Base-by-base conservation (phyloP, 2,113 vertebrate genomes). In the Enhydra lutris region DNA sequence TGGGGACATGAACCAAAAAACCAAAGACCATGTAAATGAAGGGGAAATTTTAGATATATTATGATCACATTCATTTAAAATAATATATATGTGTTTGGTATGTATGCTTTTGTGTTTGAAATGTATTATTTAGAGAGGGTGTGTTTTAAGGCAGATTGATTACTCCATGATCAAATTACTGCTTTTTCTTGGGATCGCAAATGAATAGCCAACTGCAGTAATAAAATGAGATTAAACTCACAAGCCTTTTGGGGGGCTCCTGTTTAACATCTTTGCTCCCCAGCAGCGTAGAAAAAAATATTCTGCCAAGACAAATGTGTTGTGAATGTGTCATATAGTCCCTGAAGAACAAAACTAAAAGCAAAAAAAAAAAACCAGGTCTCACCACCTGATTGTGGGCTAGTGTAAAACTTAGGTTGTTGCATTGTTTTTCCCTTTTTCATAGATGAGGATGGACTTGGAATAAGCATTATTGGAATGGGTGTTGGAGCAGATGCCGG, bases 381-480 rank as follows among this genome's bases (percentile, higher is more conserved):
- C 52, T 91, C 23, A 13, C 12, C 34, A 74, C 23, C 36, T 69
- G 42, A 76, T 71, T 81, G 12, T 20, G 18, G 61, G 34, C 10
- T 17, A 94, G 14, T 90, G 1, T 86, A 63, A 94, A 93, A 69
- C 59, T 6, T 91, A 94, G 87, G 1, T 67, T 94, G 81, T 91
- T 97, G 15, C 4, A 3, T 20, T 7, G 31, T 82, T 69, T 97
- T 91, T 20, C 47, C 42, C 95, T 34, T 63, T 98, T 98, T 97
- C 96, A 67, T 98, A 99, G 99, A 99, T 98, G 99, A 99, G 26
- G 99, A 99, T 42, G 99, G 99, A 63, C 99, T 99, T 96, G 99
- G 99, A 52, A 99, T 99, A 98, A 99, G 99, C 92, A 99, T 99
- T 97, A 99, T 99, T 88, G 99, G 99, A 97, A 99, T 99, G 99